phyloP scores from a whole-genome alignment of 2,888 invertebrate species.

The Lysandra coridon region DNA sequence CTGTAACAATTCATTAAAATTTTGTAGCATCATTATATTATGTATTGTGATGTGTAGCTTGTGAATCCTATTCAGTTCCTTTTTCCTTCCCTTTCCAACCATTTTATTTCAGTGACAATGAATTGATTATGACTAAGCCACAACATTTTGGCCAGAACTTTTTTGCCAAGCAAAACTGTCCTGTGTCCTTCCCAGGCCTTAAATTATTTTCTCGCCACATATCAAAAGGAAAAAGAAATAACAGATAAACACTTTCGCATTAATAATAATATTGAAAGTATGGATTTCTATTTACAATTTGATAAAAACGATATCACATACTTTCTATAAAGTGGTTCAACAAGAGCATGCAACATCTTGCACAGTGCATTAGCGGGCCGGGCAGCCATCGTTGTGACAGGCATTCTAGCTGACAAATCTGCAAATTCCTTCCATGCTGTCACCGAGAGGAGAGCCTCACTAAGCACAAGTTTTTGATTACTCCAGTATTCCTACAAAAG shows the following conservation, averaged over 20 bases:
- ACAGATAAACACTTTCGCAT: background rate
- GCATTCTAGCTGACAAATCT: slow-evolving; percentile 89
- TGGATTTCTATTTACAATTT: background rate
- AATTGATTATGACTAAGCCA: background rate
- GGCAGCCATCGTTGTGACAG: slow-evolving; percentile 88
- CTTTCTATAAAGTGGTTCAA: slow-evolving; percentile 93
- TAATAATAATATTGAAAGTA: background rate
- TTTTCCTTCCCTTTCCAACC: background rate
- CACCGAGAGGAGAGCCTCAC: slow-evolving; percentile 91
- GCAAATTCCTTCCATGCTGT: slow-evolving; percentile 95
- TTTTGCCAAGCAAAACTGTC: too few species aligned
- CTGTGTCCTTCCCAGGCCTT: too few species aligned
- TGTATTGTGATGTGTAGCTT: background rate
- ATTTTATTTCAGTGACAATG: background rate
- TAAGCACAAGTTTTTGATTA: slow-evolving; percentile 97
- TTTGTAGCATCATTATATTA: background rate
- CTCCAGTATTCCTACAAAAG: slow-evolving; percentile 70
- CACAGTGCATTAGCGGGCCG: slow-evolving; percentile 89
- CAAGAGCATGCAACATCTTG: slow-evolving; percentile 88
- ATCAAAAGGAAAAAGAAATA: too few species aligned
- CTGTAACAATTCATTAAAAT: slow-evolving; percentile 64
- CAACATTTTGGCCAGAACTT: background rate
- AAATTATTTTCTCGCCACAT: too few species aligned
- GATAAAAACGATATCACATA: slow-evolving; percentile 51
- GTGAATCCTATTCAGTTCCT: background rate